Percentiles rank a stretch among this genome's conserved stretches.
These are phyloP conservation scores for Phrynosoma blainvillii DNA, from an alignment of 2,113 vertebrate genomes.

Conservation along the genomic window DNA sequence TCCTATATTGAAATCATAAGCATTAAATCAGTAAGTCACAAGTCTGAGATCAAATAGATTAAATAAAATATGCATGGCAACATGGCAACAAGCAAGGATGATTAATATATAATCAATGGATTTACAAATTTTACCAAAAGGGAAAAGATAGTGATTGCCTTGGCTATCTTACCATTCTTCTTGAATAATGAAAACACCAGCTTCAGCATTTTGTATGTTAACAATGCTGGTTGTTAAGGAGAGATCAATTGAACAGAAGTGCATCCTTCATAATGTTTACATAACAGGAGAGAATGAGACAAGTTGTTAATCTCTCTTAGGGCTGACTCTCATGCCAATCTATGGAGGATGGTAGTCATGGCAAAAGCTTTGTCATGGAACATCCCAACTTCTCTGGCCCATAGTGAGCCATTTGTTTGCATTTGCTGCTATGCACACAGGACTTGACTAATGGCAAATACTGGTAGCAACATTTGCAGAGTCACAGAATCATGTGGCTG, in stretches of 20 bases:
- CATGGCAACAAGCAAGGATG: not conserved
- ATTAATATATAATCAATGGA: constrained; percentile 3
- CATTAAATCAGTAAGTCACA: constrained; percentile 4
- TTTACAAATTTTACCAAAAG: constrained; percentile 11
- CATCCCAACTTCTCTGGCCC: not conserved
- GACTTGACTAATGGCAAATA: not conserved
- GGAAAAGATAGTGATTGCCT: not conserved
- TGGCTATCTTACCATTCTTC: not conserved
- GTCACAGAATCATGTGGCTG: not conserved
- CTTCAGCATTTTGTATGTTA: not conserved
- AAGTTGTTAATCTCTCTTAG: not conserved
- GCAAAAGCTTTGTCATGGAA: not conserved
- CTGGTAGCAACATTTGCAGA: not conserved
- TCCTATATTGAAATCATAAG: not conserved
- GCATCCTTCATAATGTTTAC: not conserved
- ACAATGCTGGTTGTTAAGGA: not conserved
- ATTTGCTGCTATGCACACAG: not conserved
- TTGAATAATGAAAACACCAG: not conserved
- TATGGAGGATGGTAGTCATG: not conserved
- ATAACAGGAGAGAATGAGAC: not conserved
- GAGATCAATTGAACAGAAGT: not conserved
- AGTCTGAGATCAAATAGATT: not conserved
- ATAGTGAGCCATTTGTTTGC: not conserved
- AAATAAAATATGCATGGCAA: constrained; percentile 6
- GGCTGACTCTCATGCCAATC: not conserved